Evolutionary conservation across 2,888 invertebrate species (phyloP).

Genomic region (Brenthis ino): DNA sequence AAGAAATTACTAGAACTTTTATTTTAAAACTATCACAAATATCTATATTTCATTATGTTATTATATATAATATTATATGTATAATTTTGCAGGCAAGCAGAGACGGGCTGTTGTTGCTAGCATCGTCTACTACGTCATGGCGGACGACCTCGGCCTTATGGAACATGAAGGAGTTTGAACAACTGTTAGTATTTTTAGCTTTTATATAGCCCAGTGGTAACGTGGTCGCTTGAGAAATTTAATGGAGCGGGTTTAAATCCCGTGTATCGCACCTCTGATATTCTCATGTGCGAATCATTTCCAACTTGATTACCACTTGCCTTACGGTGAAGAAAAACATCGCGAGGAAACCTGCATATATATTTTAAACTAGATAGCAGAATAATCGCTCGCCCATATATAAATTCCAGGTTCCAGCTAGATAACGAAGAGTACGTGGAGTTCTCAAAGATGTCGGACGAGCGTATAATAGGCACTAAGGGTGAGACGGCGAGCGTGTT

Average conservation of each 20-base stretch:
- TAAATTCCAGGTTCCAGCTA: slow-evolving; percentile 83
- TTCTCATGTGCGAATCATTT: too few species aligned
- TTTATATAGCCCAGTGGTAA: background rate
- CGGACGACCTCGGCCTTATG: slow-evolving; percentile 91
- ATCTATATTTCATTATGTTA: background rate
- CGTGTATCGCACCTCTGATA: too few species aligned
- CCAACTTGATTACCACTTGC: too few species aligned
- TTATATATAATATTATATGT: background rate
- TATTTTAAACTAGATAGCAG: too few species aligned
- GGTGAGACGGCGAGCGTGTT: slow-evolving; percentile 92
- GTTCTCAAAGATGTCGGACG: slow-evolving; percentile 93
- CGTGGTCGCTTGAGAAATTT: too few species aligned
- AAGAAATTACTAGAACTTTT: too few species aligned
- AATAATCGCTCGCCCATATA: background rate
- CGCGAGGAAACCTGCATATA: too few species aligned
- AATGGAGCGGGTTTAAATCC: too few species aligned
- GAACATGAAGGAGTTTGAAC: slow-evolving; percentile 85
- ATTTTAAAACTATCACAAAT: background rate
- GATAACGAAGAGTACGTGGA: slow-evolving; percentile 95
- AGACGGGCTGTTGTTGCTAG: slow-evolving; percentile 89
- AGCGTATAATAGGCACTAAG: slow-evolving; percentile 94
- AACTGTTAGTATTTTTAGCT: slow-evolving; percentile 75
- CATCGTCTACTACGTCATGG: slow-evolving; percentile 94
- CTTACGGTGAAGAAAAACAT: too few species aligned
- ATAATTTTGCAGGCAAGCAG: slow-evolving; percentile 77